Evolutionary conservation across 2,113 vertebrate species (phyloP).

Genomic region (Chiloscyllium plagiosum): DNA sequence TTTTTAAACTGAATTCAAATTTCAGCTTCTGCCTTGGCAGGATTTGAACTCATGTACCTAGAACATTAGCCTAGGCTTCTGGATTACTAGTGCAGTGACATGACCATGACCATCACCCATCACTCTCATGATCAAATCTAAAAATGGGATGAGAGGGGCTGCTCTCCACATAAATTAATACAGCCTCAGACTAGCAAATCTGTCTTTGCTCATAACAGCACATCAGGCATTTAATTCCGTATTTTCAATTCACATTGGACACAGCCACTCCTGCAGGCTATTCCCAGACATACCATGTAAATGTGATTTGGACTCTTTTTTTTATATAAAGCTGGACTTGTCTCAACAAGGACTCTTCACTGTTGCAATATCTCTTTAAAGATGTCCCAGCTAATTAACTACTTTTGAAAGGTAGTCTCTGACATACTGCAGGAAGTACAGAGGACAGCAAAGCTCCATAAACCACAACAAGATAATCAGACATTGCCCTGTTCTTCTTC

Average conservation of each 20-base stretch:
- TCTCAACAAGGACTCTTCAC: not conserved
- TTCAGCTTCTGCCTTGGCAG: too few species aligned
- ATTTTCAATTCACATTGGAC: not conserved
- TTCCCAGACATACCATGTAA: not conserved
- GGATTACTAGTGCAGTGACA: too few species aligned
- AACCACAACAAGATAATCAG: not conserved
- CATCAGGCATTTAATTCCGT: not conserved
- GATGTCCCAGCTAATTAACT: not conserved
- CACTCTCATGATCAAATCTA: not conserved
- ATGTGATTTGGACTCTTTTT: not conserved
- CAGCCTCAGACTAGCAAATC: not conserved
- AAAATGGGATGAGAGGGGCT: not conserved
- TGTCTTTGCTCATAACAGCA: not conserved
- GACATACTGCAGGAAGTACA: not conserved
- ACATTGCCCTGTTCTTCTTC: not conserved
- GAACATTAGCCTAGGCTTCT: too few species aligned
- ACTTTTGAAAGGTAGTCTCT: not conserved
- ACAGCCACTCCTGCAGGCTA: not conserved
- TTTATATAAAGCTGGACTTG: too few species aligned
- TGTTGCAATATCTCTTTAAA: not conserved
- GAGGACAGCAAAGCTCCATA: not conserved
- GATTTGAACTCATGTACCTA: too few species aligned
- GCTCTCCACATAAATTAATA: not conserved
- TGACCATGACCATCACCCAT: too few species aligned
- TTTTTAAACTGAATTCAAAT: too few species aligned